A percentile compares a stretch with the other conserved stretches of the same genome.
These are phyloP conservation scores for Apoderus coryli DNA, from an alignment of 2,888 invertebrate species.

Conservation along the genomic window DNA sequence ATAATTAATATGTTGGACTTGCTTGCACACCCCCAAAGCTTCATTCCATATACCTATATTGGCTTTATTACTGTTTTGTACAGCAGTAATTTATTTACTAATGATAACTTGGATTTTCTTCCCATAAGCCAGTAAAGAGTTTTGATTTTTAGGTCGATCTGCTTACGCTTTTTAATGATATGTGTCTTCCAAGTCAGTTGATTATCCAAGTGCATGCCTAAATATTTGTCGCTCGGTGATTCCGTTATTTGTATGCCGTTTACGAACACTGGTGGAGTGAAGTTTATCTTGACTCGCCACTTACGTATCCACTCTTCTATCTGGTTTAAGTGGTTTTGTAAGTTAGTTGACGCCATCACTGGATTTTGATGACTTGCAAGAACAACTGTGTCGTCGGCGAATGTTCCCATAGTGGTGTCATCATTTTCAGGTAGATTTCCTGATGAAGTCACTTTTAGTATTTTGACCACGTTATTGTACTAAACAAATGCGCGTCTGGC, in stretches of 20 bases:
- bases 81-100: slow-evolving; percentile 11
- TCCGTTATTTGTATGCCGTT: too few relatives aligned
- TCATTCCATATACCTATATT: too few relatives aligned
- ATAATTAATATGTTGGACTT: too few relatives aligned
- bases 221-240: too few relatives aligned
- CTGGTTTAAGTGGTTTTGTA: slow-evolving; percentile 1
- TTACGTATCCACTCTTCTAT: not conserved
- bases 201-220: slow-evolving; percentile 3
- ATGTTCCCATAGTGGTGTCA: slow-evolving; percentile 1
- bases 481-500: too few relatives aligned
- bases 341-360: slow-evolving; percentile 1
- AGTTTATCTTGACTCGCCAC: slow-evolving; percentile 8
- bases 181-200: slow-evolving; percentile 3
- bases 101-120: too few relatives aligned
- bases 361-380: slow-evolving; percentile 2
- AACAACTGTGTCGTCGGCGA: slow-evolving; percentile 6
- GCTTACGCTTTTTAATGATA: slow-evolving; percentile 1
- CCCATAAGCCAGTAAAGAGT: slow-evolving; percentile 1
- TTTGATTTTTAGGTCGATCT: not conserved
- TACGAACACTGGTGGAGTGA: slow-evolving; percentile 1
- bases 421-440: too few relatives aligned
- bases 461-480: too few relatives aligned
- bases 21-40: too few relatives aligned
- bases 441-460: too few relatives aligned
- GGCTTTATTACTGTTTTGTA: too few relatives aligned